A percentile compares a stretch with the other conserved stretches of the same genome.
These are phyloP conservation scores for Gallinago undulata DNA, from an alignment of 2,113 vertebrate species.

Conservation along the genomic window DNA sequence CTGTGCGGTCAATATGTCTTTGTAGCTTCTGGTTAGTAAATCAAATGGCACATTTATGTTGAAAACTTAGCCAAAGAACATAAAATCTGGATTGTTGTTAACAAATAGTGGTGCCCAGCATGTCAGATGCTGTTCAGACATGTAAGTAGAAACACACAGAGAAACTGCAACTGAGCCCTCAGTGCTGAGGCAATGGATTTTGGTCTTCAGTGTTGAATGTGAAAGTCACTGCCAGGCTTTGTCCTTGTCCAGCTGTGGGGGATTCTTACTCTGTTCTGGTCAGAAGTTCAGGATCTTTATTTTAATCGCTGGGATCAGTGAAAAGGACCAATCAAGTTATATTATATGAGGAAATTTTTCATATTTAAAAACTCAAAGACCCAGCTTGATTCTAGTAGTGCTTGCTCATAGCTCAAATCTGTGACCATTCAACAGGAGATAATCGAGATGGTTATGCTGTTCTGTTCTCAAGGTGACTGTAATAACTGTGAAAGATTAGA, in stretches of 20 bases:
- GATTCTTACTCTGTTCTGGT: not conserved
- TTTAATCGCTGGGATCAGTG: not conserved
- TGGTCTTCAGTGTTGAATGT: not conserved
- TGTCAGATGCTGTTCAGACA: not conserved
- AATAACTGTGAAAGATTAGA: not conserved
- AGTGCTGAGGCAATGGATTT: not conserved
- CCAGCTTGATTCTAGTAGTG: not conserved
- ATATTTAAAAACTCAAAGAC: not conserved
- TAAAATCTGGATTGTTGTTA: not conserved
- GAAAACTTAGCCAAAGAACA: not conserved
- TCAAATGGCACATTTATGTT: not conserved
- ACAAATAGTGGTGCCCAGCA: not conserved
- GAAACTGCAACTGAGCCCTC: not conserved
- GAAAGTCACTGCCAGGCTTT: not conserved
- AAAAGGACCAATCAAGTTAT: not conserved
- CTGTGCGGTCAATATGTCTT: not conserved
- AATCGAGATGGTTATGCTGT: not conserved
- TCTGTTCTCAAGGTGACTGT: not conserved
- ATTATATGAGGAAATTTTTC: not conserved
- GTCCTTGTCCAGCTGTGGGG: not conserved
- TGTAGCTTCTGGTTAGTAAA: not conserved
- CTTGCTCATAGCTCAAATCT: not conserved
- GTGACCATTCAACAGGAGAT: not conserved
- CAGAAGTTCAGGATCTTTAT: not conserved
- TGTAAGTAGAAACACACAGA: fast-evolving